Conservation (phyloP, 2,797 vertebrate species). For the Carduelis carduelis region DNA sequence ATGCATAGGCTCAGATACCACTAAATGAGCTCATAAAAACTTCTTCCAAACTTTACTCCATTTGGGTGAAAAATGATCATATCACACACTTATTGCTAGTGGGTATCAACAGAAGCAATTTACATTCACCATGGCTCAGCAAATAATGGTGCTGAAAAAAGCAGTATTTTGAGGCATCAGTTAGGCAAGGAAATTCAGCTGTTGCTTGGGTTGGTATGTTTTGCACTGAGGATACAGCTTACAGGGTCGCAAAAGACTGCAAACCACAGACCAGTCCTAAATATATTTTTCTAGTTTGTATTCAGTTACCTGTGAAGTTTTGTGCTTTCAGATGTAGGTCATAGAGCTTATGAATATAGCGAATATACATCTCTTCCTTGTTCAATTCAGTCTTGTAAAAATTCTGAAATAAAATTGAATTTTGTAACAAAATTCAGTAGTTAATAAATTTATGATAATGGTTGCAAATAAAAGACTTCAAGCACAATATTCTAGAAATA, state of each 20-base stretch:
- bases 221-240: neutral
- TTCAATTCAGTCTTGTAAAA: constrained; percentile 99
- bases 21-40: neutral
- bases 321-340: constrained; percentile 97
- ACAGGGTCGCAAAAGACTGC: neutral
- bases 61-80: neutral
- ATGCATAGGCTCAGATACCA: neutral
- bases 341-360: constrained; percentile 98
- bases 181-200: neutral
- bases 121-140: neutral
- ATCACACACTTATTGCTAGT: neutral
- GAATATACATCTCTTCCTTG: constrained; percentile 99
- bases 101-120: neutral
- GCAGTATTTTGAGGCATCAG: neutral
- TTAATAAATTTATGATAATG: neutral
- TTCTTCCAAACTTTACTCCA: neutral
- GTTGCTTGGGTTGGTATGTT: neutral
- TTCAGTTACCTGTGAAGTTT: constrained; percentile 92
- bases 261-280: neutral
- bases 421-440: neutral
- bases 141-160: neutral
- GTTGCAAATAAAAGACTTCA: neutral
- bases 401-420: constrained; percentile 80
- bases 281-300: neutral
- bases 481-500: neutral